Conservation (phyloP, 2,888 invertebrate genomes). For the Latrodectus hesperus region DNA sequence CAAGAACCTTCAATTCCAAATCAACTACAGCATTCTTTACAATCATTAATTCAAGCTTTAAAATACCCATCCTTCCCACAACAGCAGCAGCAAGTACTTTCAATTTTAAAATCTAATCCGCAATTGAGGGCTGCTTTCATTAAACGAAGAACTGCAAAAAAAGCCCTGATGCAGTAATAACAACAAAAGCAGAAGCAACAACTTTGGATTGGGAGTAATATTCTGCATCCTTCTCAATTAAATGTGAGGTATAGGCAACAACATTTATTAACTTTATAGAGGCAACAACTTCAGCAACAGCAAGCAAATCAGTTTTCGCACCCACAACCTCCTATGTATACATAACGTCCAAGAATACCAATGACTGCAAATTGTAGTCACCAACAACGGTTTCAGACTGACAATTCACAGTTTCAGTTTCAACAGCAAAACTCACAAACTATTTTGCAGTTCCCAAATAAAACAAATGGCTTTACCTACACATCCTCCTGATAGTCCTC, state of each 20-base stretch:
- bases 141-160: slow-evolving; percentile 80
- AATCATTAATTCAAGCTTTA: slow-evolving; percentile 88
- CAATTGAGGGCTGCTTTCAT: slow-evolving; percentile 96
- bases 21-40: slow-evolving; percentile 72
- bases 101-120: slow-evolving; percentile 93
- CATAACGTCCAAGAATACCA: slow-evolving; percentile 50
- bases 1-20: slow-evolving; percentile 73
- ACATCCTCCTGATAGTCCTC: slow-evolving; percentile 82
- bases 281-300: slow-evolving; percentile 73
- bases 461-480: slow-evolving; percentile 78
- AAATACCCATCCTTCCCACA: slow-evolving; percentile 92
- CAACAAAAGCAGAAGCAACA: slow-evolving; percentile 72
- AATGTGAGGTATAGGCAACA: slow-evolving; percentile 66
- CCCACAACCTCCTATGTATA: slow-evolving; percentile 72
- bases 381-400: slow-evolving; percentile 61
- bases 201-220: slow-evolving; percentile 20
- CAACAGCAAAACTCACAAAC: slow-evolving; percentile 73
- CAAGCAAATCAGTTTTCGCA: slow-evolving; percentile 72
- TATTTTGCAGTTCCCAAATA: slow-evolving; percentile 73
- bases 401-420: slow-evolving; percentile 72
- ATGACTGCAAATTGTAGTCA: slow-evolving; percentile 57
- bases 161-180: slow-evolving; percentile 4
- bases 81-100: slow-evolving; percentile 89
- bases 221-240: slow-evolving; percentile 41
- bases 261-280: slow-evolving; percentile 71